These are phyloP conservation scores for Bovichtus variegatus DNA, from an alignment of 2,797 vertebrate species.

Conservation along the genomic window DNA sequence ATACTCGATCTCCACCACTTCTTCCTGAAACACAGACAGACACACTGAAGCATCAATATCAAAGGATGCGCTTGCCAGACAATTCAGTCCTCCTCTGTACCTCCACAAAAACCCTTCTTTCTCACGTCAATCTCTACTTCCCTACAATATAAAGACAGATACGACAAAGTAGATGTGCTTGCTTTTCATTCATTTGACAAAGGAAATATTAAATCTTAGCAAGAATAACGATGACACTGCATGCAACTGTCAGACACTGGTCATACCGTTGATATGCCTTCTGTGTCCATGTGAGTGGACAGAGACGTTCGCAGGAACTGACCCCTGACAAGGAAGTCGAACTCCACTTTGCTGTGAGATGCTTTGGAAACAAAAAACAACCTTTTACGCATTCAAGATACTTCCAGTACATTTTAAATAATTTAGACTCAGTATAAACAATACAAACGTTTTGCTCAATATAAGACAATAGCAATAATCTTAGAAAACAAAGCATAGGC, in stretches of 20 bases:
- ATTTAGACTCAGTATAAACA: neutral
- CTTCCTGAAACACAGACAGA: slow-evolving; percentile 88
- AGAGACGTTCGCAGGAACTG: slow-evolving; percentile 93
- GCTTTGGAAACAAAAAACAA: slow-evolving; percentile 73
- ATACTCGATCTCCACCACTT: slow-evolving; percentile 97
- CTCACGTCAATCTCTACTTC: neutral
- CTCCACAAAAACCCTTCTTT: neutral
- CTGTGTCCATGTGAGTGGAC: slow-evolving; percentile 91
- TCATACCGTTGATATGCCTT: slow-evolving; percentile 93
- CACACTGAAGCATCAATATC: slow-evolving; percentile 2
- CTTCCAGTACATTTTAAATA: neutral
- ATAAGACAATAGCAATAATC: too few relatives aligned
- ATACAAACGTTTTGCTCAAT: neutral
- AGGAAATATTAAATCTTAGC: too few relatives aligned
- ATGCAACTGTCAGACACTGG: too few relatives aligned
- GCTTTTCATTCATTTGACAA: too few relatives aligned
- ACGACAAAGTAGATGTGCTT: too few relatives aligned
- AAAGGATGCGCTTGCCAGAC: neutral
- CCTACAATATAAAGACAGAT: neutral
- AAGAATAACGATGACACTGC: too few relatives aligned
- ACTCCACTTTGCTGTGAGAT: slow-evolving; percentile 93
- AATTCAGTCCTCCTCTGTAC: neutral
- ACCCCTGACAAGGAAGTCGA: slow-evolving; percentile 95
- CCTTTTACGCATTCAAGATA: neutral
- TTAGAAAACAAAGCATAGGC: neutral